Evolutionary conservation across 1,140 invertebrate genomes (phyloP), one percentile per base, ranked within the genome.

Genomic region (Diploscapter pachys): DNA sequence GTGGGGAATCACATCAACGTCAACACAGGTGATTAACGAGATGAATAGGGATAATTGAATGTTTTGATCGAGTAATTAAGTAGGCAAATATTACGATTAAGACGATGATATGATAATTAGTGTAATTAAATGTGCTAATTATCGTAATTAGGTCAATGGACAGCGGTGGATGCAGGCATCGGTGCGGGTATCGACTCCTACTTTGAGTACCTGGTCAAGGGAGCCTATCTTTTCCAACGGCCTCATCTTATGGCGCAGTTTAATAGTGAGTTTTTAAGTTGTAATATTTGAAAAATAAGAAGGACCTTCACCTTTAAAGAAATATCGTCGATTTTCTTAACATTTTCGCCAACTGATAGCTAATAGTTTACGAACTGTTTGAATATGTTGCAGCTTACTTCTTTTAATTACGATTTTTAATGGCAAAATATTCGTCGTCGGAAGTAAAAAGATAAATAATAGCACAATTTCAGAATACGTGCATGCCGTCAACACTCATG

Each of bases 201-300:
- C 85, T 98, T 94, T 89, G 97, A 99, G 87, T 99, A 99, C 87
- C 88, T 99, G 69, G 95, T 96, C 0, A 99, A 99, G 90, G 96
- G 93, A 3, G 90, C 93, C 5, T 85, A 89, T 13, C 86, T 91
- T 78, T 88, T 91, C 75, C 87, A 89, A 76, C 89, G 91, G 76
- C 94, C 96, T 2, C 91, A 94, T 83, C 86, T 99, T 51, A 91
- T 96, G 87, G 90, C 92, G 48, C 94, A 96, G 89, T 98, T 98
- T 81, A 89, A 91, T 79, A 87, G 89, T 88, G 31, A 31, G 31
- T 31, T 31, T 57, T 11, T 31, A 31, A 31, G 0, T 31, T 31
- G 31, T 31, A 31, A 31, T 31, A 31, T 31, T 31, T 31, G 31
- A 31, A 31, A 31, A 31, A 31, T 31, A 31, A 31, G 31, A 31